A percentile compares a stretch with the other conserved stretches of the same genome.
These are phyloP conservation scores for Merodon equestris DNA, from an alignment of 2,888 invertebrate genomes.

Conservation along the genomic window DNA sequence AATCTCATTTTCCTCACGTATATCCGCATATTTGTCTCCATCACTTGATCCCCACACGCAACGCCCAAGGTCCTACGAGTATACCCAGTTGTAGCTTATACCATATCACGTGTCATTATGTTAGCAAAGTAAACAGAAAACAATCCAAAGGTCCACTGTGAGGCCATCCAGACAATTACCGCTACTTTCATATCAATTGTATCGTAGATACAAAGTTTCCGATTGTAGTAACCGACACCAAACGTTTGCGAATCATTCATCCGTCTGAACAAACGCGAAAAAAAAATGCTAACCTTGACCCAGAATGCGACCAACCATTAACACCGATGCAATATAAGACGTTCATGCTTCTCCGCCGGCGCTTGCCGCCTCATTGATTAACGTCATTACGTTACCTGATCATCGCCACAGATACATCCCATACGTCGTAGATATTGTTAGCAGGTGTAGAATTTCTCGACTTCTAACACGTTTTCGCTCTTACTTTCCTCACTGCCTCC, in stretches of 20 bases:
- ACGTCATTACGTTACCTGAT: slow-evolving; percentile 31
- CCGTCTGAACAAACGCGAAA: no score
- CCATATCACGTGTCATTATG: no score
- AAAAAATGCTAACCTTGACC: slow-evolving; percentile 39
- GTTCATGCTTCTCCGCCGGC: slow-evolving; percentile 4
- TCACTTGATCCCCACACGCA: no score
- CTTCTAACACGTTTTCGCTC: slow-evolving; percentile 11
- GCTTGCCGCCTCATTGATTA: slow-evolving; percentile 31
- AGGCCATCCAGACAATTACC: slow-evolving; percentile 1
- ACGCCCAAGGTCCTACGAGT: no score
- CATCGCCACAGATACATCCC: not conserved
- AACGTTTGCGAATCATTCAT: not conserved
- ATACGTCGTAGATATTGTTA: not conserved
- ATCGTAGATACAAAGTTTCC: slow-evolving; percentile 6
- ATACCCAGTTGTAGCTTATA: no score
- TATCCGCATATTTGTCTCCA: no score
- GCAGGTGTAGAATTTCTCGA: slow-evolving; percentile 31
- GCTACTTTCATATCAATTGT: slow-evolving; percentile 14
- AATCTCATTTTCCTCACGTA: no score
- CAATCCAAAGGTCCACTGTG: not conserved
- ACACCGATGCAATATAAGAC: slow-evolving; percentile 23
- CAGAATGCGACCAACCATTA: slow-evolving; percentile 30
- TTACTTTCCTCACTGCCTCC: not conserved
- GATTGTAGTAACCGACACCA: slow-evolving; percentile 7
- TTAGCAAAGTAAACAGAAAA: no score